Percentiles rank a stretch among this genome's conserved stretches.
phyloP scores from a whole-genome alignment of 2,113 vertebrate genomes.

The Zonotrichia leucophrys region DNA sequence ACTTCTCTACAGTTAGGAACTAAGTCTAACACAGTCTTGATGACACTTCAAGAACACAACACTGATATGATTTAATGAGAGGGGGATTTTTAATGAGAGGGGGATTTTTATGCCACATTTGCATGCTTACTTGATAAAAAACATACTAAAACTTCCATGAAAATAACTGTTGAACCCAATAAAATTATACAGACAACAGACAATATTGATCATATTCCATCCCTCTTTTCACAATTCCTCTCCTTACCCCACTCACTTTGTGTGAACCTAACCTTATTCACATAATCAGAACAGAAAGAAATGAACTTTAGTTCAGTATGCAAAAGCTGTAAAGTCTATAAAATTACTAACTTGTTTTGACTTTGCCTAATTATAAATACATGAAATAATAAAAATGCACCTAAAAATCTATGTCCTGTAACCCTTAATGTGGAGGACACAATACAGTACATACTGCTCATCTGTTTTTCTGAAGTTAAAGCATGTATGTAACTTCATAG shows the following conservation, averaged over 20 bases:
- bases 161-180: background rate
- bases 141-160: background rate
- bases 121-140: background rate
- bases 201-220: background rate
- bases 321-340: background rate
- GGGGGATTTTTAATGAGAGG: background rate
- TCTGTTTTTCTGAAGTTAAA: background rate
- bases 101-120: background rate
- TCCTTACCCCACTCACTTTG: background rate
- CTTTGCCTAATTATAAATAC: background rate
- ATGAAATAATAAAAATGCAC: background rate
- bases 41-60: background rate
- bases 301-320: background rate
- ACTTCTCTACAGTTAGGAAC: background rate
- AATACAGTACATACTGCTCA: background rate
- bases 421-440: background rate
- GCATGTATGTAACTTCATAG: background rate
- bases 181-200: background rate
- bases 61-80: background rate
- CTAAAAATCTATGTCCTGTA: background rate
- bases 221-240: background rate
- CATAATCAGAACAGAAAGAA: background rate
- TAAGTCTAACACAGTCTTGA: background rate
- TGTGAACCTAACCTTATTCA: background rate
- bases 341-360: background rate